Conservation (phyloP, 2,888 invertebrate genomes). For the Tachina grossa region DNA sequence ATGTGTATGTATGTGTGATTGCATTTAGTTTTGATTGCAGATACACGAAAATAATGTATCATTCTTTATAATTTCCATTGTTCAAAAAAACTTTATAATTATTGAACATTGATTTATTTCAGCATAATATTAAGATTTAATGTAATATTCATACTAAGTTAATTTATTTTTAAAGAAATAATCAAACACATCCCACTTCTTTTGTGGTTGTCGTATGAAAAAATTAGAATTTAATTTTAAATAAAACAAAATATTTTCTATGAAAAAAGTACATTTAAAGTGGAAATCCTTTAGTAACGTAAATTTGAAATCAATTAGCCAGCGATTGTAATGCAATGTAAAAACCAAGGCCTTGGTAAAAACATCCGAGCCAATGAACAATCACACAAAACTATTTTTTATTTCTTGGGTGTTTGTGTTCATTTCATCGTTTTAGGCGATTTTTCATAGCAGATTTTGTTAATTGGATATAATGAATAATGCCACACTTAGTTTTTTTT, state of each 20-base stretch:
- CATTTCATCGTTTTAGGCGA: too few relatives aligned
- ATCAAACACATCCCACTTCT: neutral
- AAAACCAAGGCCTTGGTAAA: too few relatives aligned
- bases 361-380: too few relatives aligned
- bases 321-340: too few relatives aligned
- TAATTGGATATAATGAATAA: too few relatives aligned
- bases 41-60: constrained; percentile 40
- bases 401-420: too few relatives aligned
- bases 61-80: constrained; percentile 49
- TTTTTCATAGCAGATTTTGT: too few relatives aligned
- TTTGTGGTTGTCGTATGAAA: constrained; percentile 15
- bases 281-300: neutral
- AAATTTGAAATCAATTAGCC: too few relatives aligned
- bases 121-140: constrained; percentile 27
- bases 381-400: too few relatives aligned
- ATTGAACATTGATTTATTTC: constrained; percentile 3
- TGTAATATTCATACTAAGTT: constrained; percentile 53
- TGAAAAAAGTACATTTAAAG: constrained; percentile 14
- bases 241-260: constrained; percentile 48
- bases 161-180: constrained; percentile 29
- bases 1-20: constrained; percentile 72
- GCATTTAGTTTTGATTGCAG: constrained; percentile 72
- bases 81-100: constrained; percentile 9
- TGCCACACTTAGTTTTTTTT: too few relatives aligned
- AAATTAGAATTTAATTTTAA: constrained; percentile 21